Base-by-base conservation (phyloP, 2,797 vertebrate genomes). In the Anas bernieri region DNA sequence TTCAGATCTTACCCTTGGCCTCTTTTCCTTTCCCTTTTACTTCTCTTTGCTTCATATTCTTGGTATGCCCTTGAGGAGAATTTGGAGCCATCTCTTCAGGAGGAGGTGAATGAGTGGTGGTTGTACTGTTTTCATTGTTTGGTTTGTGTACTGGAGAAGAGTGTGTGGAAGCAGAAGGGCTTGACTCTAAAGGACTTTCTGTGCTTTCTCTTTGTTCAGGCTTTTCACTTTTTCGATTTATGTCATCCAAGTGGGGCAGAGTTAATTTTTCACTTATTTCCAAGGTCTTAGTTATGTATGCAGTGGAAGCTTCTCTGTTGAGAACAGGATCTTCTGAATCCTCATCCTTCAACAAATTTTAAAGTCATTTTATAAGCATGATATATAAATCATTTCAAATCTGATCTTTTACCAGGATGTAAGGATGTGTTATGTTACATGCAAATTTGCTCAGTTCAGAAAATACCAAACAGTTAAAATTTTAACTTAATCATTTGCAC, bases 1-100 rank as follows among this genome's bases (percentile, higher is more conserved):
- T 26, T 9, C 43, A 61, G 73, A 35, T 64, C 94, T 96, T 97
- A 99, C 99, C 99, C 98, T 98, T 99, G 63, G 92, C 70, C 63
- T 98, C 98, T 97, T 98, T 99, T 78, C 98, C 96, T 96, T 98
- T 98, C 88, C 98, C 98, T 97, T 99, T 99, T 79, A 97, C 97
- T 96, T 99, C 99, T 96, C 97, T 98, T 96, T 98, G 98, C 96
- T 99, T 99, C 63, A 97, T 96, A 45, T 96, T 98, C 63, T 97
- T 98, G 94, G 97, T 96, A 62, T 98, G 96, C 39, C 97, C 98
- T 28, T 98, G 97, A 83, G 98, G 98, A 88, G 98, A 98, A 76
- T 96, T 98, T 82, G 98, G 95, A 59, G 97, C 96, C 83, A 94
- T 92, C 50, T 93, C 90, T 92, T 98, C 98, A 95, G 98, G 98